Evolutionary conservation across 2,797 vertebrate genomes (phyloP), one percentile per base, ranked within the genome.

Genomic region (Muscicapa comitata): DNA sequence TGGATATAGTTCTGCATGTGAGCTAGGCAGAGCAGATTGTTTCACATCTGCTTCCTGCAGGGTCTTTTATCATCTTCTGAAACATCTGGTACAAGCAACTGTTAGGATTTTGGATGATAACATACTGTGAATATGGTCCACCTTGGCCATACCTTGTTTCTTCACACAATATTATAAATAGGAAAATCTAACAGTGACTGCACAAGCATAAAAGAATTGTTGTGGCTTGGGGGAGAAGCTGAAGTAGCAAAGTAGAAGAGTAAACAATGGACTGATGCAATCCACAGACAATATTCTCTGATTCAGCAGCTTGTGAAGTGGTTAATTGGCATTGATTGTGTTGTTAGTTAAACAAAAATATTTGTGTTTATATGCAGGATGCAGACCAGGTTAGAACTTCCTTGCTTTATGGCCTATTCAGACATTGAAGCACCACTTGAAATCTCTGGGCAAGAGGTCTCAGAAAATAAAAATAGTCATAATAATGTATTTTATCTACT

Each of bases 281-380:
- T 63, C 54, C 25, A 13, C 8, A 8, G 50, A 24, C 63, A 63
- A 38, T 50, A 74, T 65, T 72, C 37, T 81, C 84, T 71, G 75
- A 92, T 82, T 85, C 90, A 70, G 88, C 61, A 93, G 63, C 29
- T 50, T 93, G 65, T 96, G 73, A 92, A 88, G 86, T 88, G 26
- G 73, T 93, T 93, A 66, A 77, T 67, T 86, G n/a, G 58, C 55
- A 93, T 89, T 0, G 50, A 95, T 88, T 1, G 1, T 1, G 0
- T 76, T 14, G 40, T 65, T 93, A 54, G 31, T 65, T 75, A 93
- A 63, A 94, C n/a, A 81, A 28, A 38, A 57, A 40, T 91, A 43
- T 67, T 71, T 91, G 50, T 25, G 59, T 86, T 76, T 50, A 92
- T 61, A 59, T 54, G 58, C 58, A 79, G 74, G 63, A 76, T 58